Conservation (phyloP, 2,113 vertebrate genomes). For the Craseonycteris thonglongyai region DNA sequence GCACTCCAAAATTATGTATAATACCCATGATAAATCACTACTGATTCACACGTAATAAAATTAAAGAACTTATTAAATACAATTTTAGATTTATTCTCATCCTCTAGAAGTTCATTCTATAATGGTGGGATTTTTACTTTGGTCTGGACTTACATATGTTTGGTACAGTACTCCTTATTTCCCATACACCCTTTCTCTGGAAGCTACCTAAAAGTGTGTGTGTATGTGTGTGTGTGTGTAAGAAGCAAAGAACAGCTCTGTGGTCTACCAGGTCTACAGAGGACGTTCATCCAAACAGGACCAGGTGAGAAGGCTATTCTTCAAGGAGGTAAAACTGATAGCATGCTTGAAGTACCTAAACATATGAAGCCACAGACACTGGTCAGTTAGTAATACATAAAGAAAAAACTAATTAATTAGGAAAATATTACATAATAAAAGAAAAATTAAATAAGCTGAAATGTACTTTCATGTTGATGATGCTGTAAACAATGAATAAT, state of each 20-base stretch:
- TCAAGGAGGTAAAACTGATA: not conserved
- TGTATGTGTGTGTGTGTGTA: too few species aligned
- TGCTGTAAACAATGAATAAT: not conserved
- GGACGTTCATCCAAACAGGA: not conserved
- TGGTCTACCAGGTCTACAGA: not conserved
- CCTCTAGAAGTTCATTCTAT: not conserved
- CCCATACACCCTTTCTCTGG: not conserved
- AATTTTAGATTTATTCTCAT: not conserved
- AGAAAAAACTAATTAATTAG: not conserved
- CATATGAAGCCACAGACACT: not conserved
- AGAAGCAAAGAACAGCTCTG: not conserved
- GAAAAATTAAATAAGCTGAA: not conserved
- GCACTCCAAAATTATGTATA: not conserved
- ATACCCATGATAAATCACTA: not conserved
- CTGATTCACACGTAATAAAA: not conserved
- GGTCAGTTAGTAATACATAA: not conserved
- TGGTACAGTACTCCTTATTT: not conserved
- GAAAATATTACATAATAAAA: not conserved
- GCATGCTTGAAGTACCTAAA: not conserved
- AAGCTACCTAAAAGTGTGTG: not conserved
- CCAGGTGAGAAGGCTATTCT: not conserved
- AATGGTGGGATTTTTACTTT: not conserved
- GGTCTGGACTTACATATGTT: not conserved
- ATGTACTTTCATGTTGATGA: not conserved
- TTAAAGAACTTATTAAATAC: not conserved